phyloP scores from a whole-genome alignment of 2,797 vertebrate genomes.

The Sternotherus odoratus region DNA sequence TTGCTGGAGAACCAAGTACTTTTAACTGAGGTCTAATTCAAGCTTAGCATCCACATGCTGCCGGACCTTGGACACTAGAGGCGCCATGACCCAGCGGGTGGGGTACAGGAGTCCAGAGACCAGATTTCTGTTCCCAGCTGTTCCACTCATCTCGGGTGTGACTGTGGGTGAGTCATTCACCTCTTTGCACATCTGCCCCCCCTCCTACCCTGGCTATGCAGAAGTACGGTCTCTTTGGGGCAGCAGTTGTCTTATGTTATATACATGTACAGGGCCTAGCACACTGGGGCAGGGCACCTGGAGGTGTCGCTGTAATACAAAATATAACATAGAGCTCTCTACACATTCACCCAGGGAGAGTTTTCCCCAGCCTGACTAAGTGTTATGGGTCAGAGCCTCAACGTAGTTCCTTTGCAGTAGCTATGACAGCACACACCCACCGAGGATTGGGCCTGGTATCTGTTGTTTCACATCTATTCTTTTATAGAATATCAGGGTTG shows the following conservation, averaged over 20 bases:
- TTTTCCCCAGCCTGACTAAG: not conserved
- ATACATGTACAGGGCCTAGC: not conserved
- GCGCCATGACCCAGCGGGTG: not conserved
- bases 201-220: not conserved
- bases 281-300: not conserved
- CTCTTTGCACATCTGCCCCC: not conserved
- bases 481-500: no score
- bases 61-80: not conserved
- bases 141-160: not conserved
- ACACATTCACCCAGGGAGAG: not conserved
- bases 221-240: not conserved
- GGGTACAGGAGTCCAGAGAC: not conserved
- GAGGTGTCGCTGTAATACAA: not conserved
- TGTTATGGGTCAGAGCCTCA: not conserved
- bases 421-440: not conserved
- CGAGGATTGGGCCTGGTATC: not conserved
- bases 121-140: not conserved
- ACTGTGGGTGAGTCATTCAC: no score
- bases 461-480: not conserved
- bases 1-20: conserved; percentile 45
- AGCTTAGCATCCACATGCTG: conserved; percentile 11
- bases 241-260: not conserved
- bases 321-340: not conserved
- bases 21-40: conserved; percentile 42
- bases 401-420: not conserved